Percentiles rank a stretch among this genome's conserved stretches.
Conservation (phyloP, 2,113 vertebrate species). For the Erythrocercus mccallii region DNA sequence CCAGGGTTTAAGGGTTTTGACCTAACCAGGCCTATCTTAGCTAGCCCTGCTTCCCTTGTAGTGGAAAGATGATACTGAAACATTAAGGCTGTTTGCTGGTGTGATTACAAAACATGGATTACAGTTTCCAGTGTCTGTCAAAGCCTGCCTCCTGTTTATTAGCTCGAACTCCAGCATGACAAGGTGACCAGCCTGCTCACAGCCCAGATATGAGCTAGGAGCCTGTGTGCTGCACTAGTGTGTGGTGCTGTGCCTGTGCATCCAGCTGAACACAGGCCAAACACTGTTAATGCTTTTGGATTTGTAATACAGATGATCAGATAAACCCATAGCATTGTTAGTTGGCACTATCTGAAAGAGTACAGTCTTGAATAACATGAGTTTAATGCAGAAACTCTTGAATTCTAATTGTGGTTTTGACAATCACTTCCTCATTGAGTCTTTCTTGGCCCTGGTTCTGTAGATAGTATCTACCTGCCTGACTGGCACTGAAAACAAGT, state of each 20-base stretch:
- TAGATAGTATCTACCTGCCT: constrained; percentile 35
- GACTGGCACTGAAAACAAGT: not conserved
- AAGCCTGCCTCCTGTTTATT: not conserved
- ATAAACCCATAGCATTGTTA: constrained; percentile 26
- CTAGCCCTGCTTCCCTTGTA: not conserved
- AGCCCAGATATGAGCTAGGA: not conserved
- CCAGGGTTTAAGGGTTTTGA: no score
- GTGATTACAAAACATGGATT: not conserved
- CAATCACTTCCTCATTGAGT: constrained; percentile 10
- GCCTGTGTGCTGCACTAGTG: not conserved
- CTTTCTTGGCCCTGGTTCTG: constrained; percentile 27
- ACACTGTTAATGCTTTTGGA: not conserved
- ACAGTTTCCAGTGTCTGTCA: not conserved
- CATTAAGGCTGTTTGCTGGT: not conserved
- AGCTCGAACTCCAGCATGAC: accelerated
- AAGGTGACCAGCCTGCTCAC: not conserved
- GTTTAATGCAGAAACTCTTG: not conserved
- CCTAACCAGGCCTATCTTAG: not conserved
- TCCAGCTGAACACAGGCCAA: not conserved
- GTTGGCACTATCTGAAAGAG: constrained; percentile 37
- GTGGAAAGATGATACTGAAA: not conserved
- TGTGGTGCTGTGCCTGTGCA: not conserved
- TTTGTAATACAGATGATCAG: not conserved
- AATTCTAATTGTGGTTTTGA: constrained; percentile 40
- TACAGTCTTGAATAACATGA: not conserved